Conservation (phyloP, 2,888 invertebrate species). For the Apotomis betuletana region DNA sequence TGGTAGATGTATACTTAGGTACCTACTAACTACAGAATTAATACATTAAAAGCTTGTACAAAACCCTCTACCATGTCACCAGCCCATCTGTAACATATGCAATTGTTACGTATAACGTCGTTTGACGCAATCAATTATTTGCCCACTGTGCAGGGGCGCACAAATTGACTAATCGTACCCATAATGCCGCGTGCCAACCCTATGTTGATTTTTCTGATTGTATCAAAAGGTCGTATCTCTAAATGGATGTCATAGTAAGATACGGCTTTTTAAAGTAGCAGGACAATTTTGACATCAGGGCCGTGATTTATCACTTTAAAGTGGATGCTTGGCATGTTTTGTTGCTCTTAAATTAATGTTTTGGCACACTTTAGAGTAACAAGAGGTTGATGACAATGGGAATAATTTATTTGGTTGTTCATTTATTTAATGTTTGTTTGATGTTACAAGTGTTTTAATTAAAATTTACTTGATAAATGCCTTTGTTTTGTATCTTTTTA, state of each 20-base stretch:
- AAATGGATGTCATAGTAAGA: too few species aligned
- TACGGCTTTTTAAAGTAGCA: too few species aligned
- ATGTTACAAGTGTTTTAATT: background rate
- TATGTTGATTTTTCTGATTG: constrained; percentile 59
- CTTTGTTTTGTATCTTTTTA: too few species aligned
- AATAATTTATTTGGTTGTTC: background rate
- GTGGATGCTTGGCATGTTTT: constrained; percentile 61
- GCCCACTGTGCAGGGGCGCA: constrained; percentile 59
- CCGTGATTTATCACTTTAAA: constrained; percentile 65
- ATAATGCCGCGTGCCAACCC: constrained; percentile 62
- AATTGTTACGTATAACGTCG: constrained; percentile 74
- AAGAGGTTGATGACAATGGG: constrained; percentile 22
- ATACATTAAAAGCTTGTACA: constrained; percentile 23
- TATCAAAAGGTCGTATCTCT: too few species aligned
- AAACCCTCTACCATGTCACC: constrained; percentile 46
- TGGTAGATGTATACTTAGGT: too few species aligned
- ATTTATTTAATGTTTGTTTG: background rate
- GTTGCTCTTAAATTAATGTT: constrained; percentile 43
- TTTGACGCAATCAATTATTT: constrained; percentile 78
- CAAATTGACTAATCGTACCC: constrained; percentile 76
- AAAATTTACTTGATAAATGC: background rate
- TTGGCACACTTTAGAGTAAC: constrained; percentile 28
- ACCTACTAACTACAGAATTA: constrained; percentile 51
- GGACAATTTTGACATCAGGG: constrained; percentile 55
- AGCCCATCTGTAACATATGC: constrained; percentile 72